These are phyloP conservation scores for Rallus crepitans DNA, from an alignment of 2,797 vertebrate species.

Conservation along the genomic window DNA sequence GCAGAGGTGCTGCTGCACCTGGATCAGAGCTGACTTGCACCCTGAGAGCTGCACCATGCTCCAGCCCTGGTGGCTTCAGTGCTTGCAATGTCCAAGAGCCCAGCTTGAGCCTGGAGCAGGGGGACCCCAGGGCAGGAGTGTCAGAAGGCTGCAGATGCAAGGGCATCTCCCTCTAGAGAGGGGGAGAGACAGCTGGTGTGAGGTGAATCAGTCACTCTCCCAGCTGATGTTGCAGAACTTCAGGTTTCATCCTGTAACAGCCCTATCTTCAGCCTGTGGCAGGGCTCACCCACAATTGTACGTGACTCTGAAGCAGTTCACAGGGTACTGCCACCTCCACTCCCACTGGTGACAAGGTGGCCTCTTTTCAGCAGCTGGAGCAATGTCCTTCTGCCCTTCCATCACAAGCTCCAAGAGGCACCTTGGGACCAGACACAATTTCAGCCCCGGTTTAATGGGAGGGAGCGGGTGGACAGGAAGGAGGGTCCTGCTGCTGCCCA, in stretches of 20 bases:
- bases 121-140: fast-evolving
- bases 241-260: not conserved
- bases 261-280: not conserved
- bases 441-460: not conserved
- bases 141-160: not conserved
- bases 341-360: not conserved
- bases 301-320: not conserved
- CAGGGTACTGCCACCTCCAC: not conserved
- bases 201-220: not conserved
- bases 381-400: not conserved
- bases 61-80: not conserved
- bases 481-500: not conserved
- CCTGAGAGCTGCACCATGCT: not conserved
- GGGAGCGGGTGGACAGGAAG: not conserved
- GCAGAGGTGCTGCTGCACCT: not conserved
- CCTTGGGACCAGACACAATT: not conserved
- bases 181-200: not conserved
- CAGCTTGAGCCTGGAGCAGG: not conserved
- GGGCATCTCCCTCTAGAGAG: not conserved
- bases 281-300: not conserved
- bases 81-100: not conserved
- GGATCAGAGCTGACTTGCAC: not conserved
- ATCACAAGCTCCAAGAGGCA: not conserved
- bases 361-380: not conserved
- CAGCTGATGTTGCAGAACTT: not conserved